Evolutionary conservation across 2,888 invertebrate genomes (phyloP), one percentile per base, ranked within the genome.

Genomic region (Anodontia alba): DNA sequence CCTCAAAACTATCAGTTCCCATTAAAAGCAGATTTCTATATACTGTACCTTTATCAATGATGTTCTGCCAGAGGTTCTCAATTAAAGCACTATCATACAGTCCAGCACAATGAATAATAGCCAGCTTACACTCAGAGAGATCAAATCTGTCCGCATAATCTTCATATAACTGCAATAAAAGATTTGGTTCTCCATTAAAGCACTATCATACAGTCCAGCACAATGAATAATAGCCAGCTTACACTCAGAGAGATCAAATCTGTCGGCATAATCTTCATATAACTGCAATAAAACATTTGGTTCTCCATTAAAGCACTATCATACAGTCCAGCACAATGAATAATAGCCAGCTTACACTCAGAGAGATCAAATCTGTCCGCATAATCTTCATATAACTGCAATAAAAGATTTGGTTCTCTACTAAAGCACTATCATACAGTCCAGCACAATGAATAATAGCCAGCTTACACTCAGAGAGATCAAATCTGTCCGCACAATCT

Each of bases 361-460:
- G 98, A 97, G 57, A 99, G 95, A 89, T 97, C 96, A 94, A 97
- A 97, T 2, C 97, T 97, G 91, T 98, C 98, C 0, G 98, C 98
- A 95, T 97, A 99, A 86, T 98, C 97, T 93, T 97, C 97, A 93
- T 98, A 99, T 43, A 99, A 95, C 96, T 97, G 87, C 23, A 90
- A 85, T 29, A 10, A 89, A 69, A 42, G 8, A 42, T 15, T n/a
- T n/a, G 97, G 76, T 96, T 97, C 95, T 98, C 98, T 67, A 99
- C 97, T 15, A 99, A 95, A 79, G 97, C 95, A 0, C 96, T 96
- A 94, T 99, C 99, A 90, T 97, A 97, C 94, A 98, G 97, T 20
- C 98, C 98, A 8, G 99, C 98, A 94, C 98, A 98, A 91, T 98
- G 97, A 68, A 99, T 96, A 86, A 99, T 98, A 8, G 98, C 98